These are phyloP conservation scores for Tineola bisselliella DNA, from an alignment of 2,888 invertebrate species.

Conservation along the genomic window DNA sequence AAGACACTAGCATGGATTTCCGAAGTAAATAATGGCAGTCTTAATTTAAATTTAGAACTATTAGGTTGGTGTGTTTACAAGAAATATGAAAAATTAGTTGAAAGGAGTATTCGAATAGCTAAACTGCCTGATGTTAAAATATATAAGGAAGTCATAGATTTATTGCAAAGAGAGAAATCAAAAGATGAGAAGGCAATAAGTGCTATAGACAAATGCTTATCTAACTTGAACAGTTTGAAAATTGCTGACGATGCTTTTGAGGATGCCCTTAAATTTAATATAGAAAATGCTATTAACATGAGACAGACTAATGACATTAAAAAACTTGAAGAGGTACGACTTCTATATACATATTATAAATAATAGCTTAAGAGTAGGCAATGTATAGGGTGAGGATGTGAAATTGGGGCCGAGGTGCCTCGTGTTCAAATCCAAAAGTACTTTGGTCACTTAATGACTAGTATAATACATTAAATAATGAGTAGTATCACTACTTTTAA, in stretches of 20 bases:
- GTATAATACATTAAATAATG: too few species aligned
- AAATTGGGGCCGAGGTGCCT: too few species aligned
- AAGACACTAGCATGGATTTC: conserved; percentile 81
- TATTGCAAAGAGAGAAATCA: conserved; percentile 30
- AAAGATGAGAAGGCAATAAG: conserved; percentile 23
- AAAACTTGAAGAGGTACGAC: conserved; percentile 65
- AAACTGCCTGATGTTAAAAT: conserved; percentile 33
- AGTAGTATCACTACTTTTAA: too few species aligned
- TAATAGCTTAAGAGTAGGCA: too few species aligned
- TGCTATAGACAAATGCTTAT: conserved; percentile 30
- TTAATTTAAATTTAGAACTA: conserved; percentile 68
- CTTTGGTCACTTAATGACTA: too few species aligned
- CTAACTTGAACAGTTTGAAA: conserved; percentile 26
- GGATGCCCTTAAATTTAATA: conserved; percentile 52
- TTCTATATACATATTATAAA: too few species aligned
- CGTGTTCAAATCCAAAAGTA: too few species aligned
- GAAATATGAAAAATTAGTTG: conserved; percentile 67
- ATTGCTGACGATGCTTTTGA: conserved; percentile 36
- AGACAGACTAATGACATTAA: conserved; percentile 68
- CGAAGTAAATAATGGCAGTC: conserved; percentile 46
- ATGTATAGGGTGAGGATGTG: too few species aligned
- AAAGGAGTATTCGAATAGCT: conserved; percentile 29
- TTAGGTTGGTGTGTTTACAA: conserved; percentile 74
- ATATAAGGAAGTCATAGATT: conserved; percentile 36
- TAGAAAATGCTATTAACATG: conserved; percentile 66